A percentile compares a stretch with the other conserved stretches of the same genome.
Evolutionary conservation across 2,888 invertebrate species (phyloP).

Genomic region (Augochlorella aurata): DNA sequence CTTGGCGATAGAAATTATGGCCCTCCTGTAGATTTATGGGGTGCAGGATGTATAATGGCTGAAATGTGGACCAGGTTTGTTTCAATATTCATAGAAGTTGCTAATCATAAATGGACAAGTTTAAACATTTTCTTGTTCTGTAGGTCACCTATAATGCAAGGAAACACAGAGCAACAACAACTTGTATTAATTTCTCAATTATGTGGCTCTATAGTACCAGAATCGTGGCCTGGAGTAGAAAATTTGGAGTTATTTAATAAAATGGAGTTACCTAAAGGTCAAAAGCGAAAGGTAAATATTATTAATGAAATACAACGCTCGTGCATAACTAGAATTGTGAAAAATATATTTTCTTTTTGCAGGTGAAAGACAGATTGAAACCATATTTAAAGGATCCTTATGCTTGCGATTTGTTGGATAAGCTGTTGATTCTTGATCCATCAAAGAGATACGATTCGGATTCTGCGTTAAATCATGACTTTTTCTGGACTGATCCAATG

Average conservation of each 20-base stretch:
- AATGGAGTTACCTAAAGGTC: slow-evolving; percentile 93
- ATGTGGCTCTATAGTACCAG: slow-evolving; percentile 97
- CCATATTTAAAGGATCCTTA: slow-evolving; percentile 95
- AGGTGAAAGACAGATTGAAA: slow-evolving; percentile 91
- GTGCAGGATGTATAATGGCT: slow-evolving; percentile 99
- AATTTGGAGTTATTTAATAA: slow-evolving; percentile 93
- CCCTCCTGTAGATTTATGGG: slow-evolving; percentile 98
- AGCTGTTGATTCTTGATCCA: slow-evolving; percentile 95
- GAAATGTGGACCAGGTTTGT: slow-evolving; percentile 96
- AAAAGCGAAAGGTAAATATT: slow-evolving; percentile 91
- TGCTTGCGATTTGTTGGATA: slow-evolving; percentile 96
- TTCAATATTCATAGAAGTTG: background rate
- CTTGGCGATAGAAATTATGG: slow-evolving; percentile 96
- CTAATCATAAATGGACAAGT: background rate
- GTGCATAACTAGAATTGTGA: background rate
- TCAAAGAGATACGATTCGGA: slow-evolving; percentile 94
- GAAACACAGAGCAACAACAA: slow-evolving; percentile 98
- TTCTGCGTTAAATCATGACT: slow-evolving; percentile 97
- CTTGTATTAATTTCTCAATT: slow-evolving; percentile 96
- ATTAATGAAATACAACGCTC: background rate
- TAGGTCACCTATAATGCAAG: slow-evolving; percentile 95
- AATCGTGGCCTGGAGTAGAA: slow-evolving; percentile 97
- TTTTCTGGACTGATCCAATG: slow-evolving; percentile 99
- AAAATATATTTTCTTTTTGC: slow-evolving; percentile 44
- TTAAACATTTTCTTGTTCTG: background rate